Evolutionary conservation across 2,113 vertebrate species (phyloP), one percentile per base, ranked within the genome.

Genomic region (Pyrgilauda ruficollis): DNA sequence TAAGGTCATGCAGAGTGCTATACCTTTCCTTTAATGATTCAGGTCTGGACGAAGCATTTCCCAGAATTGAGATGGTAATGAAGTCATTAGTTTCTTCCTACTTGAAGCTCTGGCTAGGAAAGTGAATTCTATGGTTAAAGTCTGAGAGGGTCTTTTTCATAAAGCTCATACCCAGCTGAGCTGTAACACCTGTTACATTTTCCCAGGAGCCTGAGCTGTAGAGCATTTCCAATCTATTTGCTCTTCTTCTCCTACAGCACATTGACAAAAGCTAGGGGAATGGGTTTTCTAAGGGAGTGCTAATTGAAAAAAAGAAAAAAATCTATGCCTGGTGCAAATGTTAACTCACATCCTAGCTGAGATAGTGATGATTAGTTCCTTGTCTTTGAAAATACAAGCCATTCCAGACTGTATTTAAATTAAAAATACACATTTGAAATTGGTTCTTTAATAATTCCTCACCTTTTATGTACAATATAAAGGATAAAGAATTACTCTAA

Each of bases 151-250:
- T 85, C 97, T 98, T 98, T 98, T 98, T 97, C 91, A 97, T 98
- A 97, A 97, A 98, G 97, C 97, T 97, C 97, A 96, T 97, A 97
- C 97, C 98, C 98, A 97, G 96, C 97, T 97, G 97, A 97, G 97
- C 97, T 95, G 97, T 97, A 98, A 98, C 98, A 99, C 98, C 98
- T 99, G 99, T 99, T 98, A 98, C 98, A 98, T 98, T 98, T 98
- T 98, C 98, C 98, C 98, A 98, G 97, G 97, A 98, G 96, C 98
- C 95, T 72, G 86, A 97, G 98, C 98, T 97, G 85, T 94, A 97
- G 98, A 97, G 97, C 86, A 97, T 97, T 97, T 97, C 95, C 98
- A 98, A 98, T 97, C 98, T 98, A 97, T 98, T 98, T 98, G 98
- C 98, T 98, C 97, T 97, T 98, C 97, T 97, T 97, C 97, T 97